Base-by-base conservation (phyloP, 2,113 vertebrate species). In the Spea multiplicata region DNA sequence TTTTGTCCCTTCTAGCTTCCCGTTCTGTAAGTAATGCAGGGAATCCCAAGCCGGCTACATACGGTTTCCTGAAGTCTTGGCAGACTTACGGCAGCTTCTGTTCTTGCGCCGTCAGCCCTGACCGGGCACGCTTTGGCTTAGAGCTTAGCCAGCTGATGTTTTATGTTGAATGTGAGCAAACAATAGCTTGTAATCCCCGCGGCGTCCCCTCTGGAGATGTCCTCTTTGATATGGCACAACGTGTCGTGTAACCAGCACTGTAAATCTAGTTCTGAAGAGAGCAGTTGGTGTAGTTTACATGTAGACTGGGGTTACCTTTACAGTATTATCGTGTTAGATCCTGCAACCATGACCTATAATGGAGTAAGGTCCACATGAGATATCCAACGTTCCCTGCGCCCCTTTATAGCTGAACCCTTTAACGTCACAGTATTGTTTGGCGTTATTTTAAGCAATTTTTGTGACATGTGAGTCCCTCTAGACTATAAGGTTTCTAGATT, bases 91-190 rank as follows among this genome's bases (percentile, higher is more conserved):
- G 10, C 10, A 13, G 10, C 49, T 79, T 14, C 8, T 73, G 44
- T 74, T 80, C 71, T 68, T 80, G 78, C 78, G 50, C 71, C 59
- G 78, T 80, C 71, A 74, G 78, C 71, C 71, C 78, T 80, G 71
- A 74, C 78, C 68, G 78, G 64, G 64, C 64, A 61, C 78, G 30
- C 74, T 75, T 66, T 48, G 10, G 61, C 48, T 74, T 44, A 74
- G 14, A 62, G 5, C 53, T 62, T 8, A 50, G 30, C 61, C 71
- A 74, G 78, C 64, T 73, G 71, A 73, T 62, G 59, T 45, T 59
- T 66, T 66, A 44, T 30, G 14, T 53, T 53, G 53, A 79, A 12
- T 49, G 70, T 66, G 61, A 12, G 50, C 44, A 80, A n/a, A 80
- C 78, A 74, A 74, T 74, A 14, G 71, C 3, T 10, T 7, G 71